These are phyloP conservation scores for Sitobion miscanthi DNA, from an alignment of 1,140 invertebrate genomes.

Conservation along the genomic window DNA sequence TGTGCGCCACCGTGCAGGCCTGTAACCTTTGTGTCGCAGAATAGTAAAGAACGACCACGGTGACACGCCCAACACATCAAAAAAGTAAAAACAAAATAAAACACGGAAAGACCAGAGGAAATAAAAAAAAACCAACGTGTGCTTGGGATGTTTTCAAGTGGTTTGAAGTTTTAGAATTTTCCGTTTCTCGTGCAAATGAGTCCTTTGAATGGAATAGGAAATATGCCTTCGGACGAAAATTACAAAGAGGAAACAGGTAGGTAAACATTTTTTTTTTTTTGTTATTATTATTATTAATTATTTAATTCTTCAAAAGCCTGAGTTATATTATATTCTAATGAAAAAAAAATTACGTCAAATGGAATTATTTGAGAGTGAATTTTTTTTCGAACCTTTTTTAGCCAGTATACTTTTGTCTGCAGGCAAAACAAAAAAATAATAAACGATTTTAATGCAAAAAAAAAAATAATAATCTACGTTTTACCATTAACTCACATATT, in stretches of 20 bases:
- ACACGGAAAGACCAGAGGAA: not conserved
- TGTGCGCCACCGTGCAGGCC: too few relatives aligned
- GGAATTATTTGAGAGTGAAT: not conserved
- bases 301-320: slow-evolving; percentile 31
- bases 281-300: not conserved
- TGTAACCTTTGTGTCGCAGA: not conserved
- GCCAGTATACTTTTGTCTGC: not conserved
- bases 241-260: not conserved
- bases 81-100: not conserved
- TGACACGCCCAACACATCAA: not conserved
- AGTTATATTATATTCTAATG: not conserved
- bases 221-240: not conserved
- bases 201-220: not conserved
- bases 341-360: slow-evolving; percentile 5
- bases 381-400: not conserved
- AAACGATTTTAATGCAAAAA: not conserved
- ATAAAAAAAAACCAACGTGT: not conserved
- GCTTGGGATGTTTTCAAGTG: not conserved
- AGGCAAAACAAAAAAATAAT: not conserved
- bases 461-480: not conserved
- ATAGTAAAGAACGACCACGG: not conserved
- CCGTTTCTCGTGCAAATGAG: not conserved
- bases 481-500: not conserved
- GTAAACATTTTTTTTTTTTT: not conserved
- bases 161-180: not conserved